Conservation (phyloP, 2,797 vertebrate species). For the Kryptolebias ocellatus region DNA sequence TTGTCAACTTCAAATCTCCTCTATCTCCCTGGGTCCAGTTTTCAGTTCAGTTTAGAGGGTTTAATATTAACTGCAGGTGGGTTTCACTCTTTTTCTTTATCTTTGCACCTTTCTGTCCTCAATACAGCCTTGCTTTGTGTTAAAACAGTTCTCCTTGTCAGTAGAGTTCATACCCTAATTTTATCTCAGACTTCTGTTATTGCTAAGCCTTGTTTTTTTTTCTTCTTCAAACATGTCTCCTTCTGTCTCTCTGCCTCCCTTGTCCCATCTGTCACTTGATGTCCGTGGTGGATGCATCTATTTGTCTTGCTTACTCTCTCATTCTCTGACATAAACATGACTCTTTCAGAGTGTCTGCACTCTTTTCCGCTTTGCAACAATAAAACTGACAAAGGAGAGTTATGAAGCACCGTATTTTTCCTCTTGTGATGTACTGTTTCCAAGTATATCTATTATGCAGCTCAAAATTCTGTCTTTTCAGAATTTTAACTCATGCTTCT, state of each 20-base stretch:
- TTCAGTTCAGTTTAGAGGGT: constrained; percentile 32
- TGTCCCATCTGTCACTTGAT: constrained; percentile 41
- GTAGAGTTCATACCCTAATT: constrained; percentile 5
- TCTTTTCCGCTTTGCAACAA: constrained; percentile 32
- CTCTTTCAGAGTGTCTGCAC: constrained; percentile 35
- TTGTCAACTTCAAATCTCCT: constrained; percentile 44
- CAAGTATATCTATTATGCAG: constrained; percentile 24
- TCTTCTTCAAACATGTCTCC: constrained; percentile 27
- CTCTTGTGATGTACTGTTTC: constrained; percentile 30
- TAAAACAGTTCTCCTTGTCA: constrained; percentile 23
- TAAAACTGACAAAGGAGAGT: constrained; percentile 50
- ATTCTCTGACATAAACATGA: constrained; percentile 45
- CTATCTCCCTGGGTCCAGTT: constrained; percentile 33
- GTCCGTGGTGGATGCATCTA: constrained; percentile 27
- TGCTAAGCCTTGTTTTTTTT: constrained; percentile 11
- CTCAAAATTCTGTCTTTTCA: constrained; percentile 23
- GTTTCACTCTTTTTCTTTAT: constrained; percentile 19
- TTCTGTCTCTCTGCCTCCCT: constrained; percentile 26
- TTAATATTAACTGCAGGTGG: constrained; percentile 25
- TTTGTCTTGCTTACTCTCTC: constrained; percentile 41
- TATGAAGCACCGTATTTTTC: constrained; percentile 22
- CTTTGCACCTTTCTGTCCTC: constrained; percentile 17
- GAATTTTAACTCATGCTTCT: constrained; percentile 24
- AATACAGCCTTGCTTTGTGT: constrained; percentile 14
- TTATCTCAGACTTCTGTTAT: constrained; percentile 15